Base-by-base conservation (phyloP, 1,140 invertebrate species). In the Magallana ariakensis region DNA sequence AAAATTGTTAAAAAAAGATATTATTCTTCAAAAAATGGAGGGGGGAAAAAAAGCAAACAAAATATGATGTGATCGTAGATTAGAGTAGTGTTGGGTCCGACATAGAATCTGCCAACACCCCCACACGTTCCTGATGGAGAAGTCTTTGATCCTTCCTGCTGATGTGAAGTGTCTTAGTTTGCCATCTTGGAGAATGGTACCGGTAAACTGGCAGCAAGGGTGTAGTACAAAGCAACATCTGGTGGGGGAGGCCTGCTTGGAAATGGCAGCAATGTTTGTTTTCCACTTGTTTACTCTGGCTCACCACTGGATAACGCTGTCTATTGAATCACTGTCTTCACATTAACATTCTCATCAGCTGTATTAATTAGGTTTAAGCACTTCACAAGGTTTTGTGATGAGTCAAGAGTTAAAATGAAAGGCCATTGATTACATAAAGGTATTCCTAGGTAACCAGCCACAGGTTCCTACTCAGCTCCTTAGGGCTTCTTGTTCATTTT, bases 251-350 rank as follows among this genome's bases (percentile, higher is more conserved):
- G n/a, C 10, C 7, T 26, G 10, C 10, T 11, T 11, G 33, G 66
- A 75, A 75, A 75, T 75, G 33, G 66, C 22, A 7, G 2, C 22
- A 26, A 75, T 75, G 22, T 75, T 75, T 75, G 33, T 26, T 26
- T 75, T 75, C 66, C 66, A 75, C 66, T 75, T 75, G 66, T 75
- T 75, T 75, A 75, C 15, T 11, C 66, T 33, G 66, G 10, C 66
- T 75, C 66, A 75, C 22, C 62, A 26, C 22, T 75, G 66, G 22
- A 11, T 75, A 26, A 75, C 26, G 66, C 33, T 75, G 66, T 66
- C 15, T 66, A 66, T 66, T 19, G 19, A 75, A 26, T 75, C 22
- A 75, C 33, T 26, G 33, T 75, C 66, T 26, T 26, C 22, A 33
- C 66, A 75, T 13, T 33, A 26, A 13, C 2, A 8, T 75, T 9